Conservation (phyloP, 1,140 invertebrate genomes). For the Nasonia vitripennis region DNA sequence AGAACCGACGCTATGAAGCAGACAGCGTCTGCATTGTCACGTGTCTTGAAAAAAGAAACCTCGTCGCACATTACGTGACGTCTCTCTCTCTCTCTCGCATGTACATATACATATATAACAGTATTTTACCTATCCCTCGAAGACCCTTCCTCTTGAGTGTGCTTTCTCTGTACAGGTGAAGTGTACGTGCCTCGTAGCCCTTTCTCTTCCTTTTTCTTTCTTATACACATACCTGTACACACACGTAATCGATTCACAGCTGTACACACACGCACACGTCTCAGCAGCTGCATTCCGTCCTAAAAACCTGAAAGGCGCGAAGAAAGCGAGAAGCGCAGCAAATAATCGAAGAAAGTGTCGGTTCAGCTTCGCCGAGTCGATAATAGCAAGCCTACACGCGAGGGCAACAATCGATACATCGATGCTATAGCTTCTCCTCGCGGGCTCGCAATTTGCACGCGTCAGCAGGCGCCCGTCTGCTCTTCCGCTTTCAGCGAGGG, state of each 20-base stretch:
- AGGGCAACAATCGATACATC: background rate
- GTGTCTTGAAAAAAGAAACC: background rate
- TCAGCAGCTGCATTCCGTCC: background rate
- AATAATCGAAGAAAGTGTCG: background rate
- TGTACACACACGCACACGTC: background rate
- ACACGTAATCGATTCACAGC: background rate
- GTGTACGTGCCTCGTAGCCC: background rate
- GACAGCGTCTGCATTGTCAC: background rate
- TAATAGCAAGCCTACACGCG: background rate
- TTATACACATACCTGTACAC: too few relatives aligned
- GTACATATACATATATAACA: background rate
- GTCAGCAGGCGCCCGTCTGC: background rate
- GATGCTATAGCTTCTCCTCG: background rate
- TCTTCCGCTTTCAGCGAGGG: background rate
- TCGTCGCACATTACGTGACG: background rate
- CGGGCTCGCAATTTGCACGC: background rate
- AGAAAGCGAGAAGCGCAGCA: background rate
- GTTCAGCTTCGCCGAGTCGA: background rate
- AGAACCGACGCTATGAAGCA: background rate
- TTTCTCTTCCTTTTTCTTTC: background rate
- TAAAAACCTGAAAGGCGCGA: background rate
- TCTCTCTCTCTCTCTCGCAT: constrained; percentile 16
- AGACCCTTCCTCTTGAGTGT: background rate
- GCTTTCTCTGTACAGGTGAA: constrained; percentile 16
- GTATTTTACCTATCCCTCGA: background rate